Percentiles rank a stretch among this genome's conserved stretches.
phyloP scores from a whole-genome alignment of 2,888 invertebrate genomes.

The Drosophila monieri region DNA sequence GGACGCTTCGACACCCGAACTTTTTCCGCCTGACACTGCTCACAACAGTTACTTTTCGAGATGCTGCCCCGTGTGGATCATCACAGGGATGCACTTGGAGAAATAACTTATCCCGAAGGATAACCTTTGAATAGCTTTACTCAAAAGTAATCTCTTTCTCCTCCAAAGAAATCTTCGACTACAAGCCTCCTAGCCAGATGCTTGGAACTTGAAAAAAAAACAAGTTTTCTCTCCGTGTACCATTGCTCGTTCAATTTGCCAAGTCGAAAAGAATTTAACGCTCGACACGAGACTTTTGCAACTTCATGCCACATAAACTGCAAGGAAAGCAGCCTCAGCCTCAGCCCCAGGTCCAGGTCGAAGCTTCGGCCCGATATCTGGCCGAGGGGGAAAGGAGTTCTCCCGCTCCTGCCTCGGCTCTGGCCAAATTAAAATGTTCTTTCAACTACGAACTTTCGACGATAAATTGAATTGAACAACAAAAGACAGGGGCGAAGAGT shows the following conservation, averaged over 20 bases:
- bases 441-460: constrained; percentile 83
- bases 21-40: constrained; percentile 47
- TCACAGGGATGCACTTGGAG: constrained; percentile 4
- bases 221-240: constrained; percentile 8
- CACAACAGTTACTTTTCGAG: constrained; percentile 31
- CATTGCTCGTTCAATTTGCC: constrained; percentile 66
- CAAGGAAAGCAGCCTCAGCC: constrained; percentile 63
- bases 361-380: constrained; percentile 18
- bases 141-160: too few relatives aligned
- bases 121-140: too few relatives aligned
- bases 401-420: constrained; percentile 8
- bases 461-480: constrained; percentile 78
- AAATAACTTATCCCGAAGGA: not conserved
- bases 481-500: constrained; percentile 52
- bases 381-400: constrained; percentile 8
- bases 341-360: constrained; percentile 23
- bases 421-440: constrained; percentile 83
- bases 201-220: too few relatives aligned
- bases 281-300: constrained; percentile 59
- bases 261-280: constrained; percentile 62
- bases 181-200: too few relatives aligned
- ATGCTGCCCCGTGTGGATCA: constrained; percentile 20
- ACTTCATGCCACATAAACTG: constrained; percentile 74
- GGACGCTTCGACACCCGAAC: constrained; percentile 65
- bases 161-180: too few relatives aligned